Evolutionary conservation across 2,888 invertebrate species (phyloP).

Genomic region (Bugulina stolonifera): DNA sequence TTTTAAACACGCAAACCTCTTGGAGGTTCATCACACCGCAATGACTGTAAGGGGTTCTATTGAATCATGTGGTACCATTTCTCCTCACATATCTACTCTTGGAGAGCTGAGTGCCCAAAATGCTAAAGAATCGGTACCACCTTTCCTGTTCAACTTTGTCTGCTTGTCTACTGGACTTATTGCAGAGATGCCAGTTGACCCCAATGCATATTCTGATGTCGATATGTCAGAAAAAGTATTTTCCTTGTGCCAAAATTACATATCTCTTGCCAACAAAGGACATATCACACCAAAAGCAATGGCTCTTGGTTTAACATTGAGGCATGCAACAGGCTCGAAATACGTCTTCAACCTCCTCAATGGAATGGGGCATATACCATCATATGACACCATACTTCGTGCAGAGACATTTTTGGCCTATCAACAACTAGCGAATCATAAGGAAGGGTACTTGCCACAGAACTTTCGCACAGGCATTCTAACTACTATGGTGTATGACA

Average conservation of each 20-base stretch:
- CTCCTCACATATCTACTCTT: not conserved
- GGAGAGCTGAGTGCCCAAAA: not conserved
- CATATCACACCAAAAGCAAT: not conserved
- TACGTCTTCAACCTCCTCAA: not conserved
- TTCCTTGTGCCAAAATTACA: not conserved
- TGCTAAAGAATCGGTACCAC: not conserved
- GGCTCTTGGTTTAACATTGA: not conserved
- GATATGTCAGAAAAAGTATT: not conserved
- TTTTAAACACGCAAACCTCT: not conserved
- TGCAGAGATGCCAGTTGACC: not conserved
- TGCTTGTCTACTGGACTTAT: not conserved
- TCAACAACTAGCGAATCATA: not conserved
- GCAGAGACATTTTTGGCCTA: not conserved
- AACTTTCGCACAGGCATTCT: not conserved
- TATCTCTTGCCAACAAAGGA: not conserved
- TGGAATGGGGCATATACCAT: not conserved
- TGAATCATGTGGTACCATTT: not conserved
- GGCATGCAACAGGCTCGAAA: not conserved
- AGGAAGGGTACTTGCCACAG: not conserved
- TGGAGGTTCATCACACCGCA: not conserved
- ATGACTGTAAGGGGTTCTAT: not conserved
- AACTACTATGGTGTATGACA: not conserved
- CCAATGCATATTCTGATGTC: not conserved
- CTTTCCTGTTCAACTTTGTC: not conserved
- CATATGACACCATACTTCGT: not conserved